Percentiles rank a stretch among this genome's conserved stretches.
These are phyloP conservation scores for Bufo bufo DNA, from an alignment of 2,113 vertebrate species.

Conservation along the genomic window DNA sequence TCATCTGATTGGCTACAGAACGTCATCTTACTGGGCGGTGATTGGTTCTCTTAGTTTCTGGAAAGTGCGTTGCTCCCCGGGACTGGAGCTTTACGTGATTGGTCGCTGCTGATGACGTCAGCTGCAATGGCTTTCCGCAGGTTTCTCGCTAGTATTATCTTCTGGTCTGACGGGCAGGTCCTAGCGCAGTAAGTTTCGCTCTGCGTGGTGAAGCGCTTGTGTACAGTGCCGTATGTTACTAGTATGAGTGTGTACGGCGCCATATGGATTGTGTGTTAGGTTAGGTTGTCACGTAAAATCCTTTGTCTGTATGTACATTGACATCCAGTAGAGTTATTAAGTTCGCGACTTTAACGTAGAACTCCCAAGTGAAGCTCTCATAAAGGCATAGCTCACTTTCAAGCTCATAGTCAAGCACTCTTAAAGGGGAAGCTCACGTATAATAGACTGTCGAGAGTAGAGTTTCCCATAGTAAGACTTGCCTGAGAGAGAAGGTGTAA, in stretches of 20 bases:
- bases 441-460: too few relatives aligned
- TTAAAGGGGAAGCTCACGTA: not conserved
- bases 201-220: not conserved
- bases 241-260: not conserved
- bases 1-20: not conserved
- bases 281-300: not conserved
- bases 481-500: too few relatives aligned
- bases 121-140: not conserved
- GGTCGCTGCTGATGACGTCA: not conserved
- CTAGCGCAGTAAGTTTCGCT: not conserved
- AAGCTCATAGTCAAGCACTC: not conserved
- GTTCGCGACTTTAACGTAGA: not conserved
- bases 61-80: not conserved
- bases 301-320: not conserved
- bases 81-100: not conserved
- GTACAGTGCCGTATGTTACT: too few relatives aligned
- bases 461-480: not conserved
- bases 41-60: conserved; percentile 38
- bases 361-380: not conserved
- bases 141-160: fast-evolving
- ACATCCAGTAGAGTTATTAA: not conserved
- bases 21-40: not conserved
- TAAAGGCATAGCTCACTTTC: too few relatives aligned
- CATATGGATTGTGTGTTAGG: not conserved
- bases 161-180: not conserved